Evolutionary conservation across 2,113 vertebrate genomes (phyloP).

Genomic region (Cromileptes altivelis): DNA sequence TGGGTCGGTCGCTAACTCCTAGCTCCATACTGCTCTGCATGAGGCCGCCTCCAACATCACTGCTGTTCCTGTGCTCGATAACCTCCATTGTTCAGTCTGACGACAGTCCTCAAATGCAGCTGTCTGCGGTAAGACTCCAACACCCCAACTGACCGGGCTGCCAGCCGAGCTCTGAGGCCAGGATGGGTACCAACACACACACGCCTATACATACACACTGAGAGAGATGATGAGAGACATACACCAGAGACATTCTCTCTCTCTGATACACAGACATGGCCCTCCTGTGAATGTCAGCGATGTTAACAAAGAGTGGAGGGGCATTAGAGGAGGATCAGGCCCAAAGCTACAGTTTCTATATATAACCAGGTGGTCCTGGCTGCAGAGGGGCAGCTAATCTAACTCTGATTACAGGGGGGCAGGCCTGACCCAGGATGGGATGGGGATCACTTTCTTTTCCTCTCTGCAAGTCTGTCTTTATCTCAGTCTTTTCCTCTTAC

Average conservation of each 20-base stretch:
- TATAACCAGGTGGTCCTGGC: constrained; percentile 86
- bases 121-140: constrained; percentile 47
- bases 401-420: constrained; percentile 76
- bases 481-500: constrained; percentile 24
- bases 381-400: constrained; percentile 83
- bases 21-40: constrained; percentile 51
- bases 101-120: constrained; percentile 38
- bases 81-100: constrained; percentile 73
- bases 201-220: constrained; percentile 26
- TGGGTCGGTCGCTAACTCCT: constrained; percentile 18
- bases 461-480: constrained; percentile 32
- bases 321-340: constrained; percentile 86
- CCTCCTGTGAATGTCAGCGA: constrained; percentile 88
- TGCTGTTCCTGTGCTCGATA: constrained; percentile 66
- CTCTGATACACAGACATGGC: constrained; percentile 53
- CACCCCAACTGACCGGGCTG: constrained; percentile 47
- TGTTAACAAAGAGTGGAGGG: constrained; percentile 89
- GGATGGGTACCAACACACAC: constrained; percentile 27
- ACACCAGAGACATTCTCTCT: constrained; percentile 60
- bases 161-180: constrained; percentile 51
- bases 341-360: constrained; percentile 88
- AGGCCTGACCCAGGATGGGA: constrained; percentile 56
- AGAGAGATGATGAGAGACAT: constrained; percentile 58
- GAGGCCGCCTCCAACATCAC: constrained; percentile 43
- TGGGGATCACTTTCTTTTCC: constrained; percentile 64